Conservation (phyloP, 2,797 vertebrate genomes). For the Pipistrellus pipistrellus region DNA sequence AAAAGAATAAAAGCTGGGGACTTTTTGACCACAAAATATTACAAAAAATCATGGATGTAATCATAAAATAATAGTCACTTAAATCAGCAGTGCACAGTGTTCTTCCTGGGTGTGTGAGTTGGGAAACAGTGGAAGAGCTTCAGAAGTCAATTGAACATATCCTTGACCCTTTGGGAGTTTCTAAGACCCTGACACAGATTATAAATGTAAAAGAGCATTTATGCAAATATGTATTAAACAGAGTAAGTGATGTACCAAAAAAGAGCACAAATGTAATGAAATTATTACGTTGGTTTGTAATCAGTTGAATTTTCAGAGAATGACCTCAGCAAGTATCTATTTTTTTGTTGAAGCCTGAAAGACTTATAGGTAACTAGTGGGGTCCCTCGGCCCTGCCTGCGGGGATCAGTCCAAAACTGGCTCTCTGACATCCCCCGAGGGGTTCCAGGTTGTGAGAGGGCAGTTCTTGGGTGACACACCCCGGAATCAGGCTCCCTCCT, state of each 20-base stretch:
- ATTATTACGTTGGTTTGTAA: constrained; percentile 37
- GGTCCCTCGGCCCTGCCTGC: no score
- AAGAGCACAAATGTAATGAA: neutral
- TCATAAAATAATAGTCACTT: neutral
- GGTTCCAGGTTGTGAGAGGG: no score
- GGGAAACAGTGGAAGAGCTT: neutral
- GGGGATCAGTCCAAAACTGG: no score
- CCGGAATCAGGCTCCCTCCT: no score
- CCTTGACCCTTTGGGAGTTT: neutral
- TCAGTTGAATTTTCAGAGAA: constrained; percentile 59
- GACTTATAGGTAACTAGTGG: constrained; percentile 53
- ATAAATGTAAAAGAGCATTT: neutral
- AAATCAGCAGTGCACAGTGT: neutral
- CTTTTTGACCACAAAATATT: neutral
- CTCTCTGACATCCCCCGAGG: no score
- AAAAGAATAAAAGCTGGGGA: neutral
- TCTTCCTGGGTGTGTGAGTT: neutral
- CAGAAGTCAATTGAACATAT: constrained; percentile 2
- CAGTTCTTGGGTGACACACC: no score
- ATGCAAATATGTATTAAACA: constrained; percentile 46
- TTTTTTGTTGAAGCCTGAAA: constrained; percentile 64
- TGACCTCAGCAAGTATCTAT: neutral
- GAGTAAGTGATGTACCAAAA: neutral
- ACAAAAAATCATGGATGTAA: neutral
- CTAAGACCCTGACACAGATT: neutral